Evolutionary conservation across 1,140 invertebrate genomes (phyloP), one percentile per base, ranked within the genome.

Genomic region (Camponotus pennsylvanicus): DNA sequence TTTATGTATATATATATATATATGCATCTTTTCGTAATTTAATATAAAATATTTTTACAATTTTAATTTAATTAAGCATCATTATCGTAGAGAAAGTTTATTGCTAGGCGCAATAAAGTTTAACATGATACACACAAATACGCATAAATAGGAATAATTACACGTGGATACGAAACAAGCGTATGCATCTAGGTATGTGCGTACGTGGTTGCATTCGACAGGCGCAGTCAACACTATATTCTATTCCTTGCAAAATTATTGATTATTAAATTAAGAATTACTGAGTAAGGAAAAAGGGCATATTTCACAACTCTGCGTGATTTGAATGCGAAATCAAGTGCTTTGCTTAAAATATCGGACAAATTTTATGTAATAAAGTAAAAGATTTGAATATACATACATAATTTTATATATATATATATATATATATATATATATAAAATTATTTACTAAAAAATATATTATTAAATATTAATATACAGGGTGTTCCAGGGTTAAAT

Each of bases 121-220:
- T 55, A 34, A 73, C 45, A 4, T 49, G 15, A 52, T 27, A 8
- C 21, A 21, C 21, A 21, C 15, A 9, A n/a, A 75, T 75, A 21
- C 32, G 11, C 40, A 37, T 9, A 11, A 55, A 15, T 45, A 40
- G 34, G 15, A 61, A 59, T 49, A 45, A 21, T 21, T 49, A 34
- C 6, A 21, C 11, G 0, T 73, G 34, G 6, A 59, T 59, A 21
- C 15, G 7, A 21, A 27, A 59, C 18, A 15, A 11, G 11, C 13
- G 21, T 21, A n/a, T 11, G 32, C 32, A n/a, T 9, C 55, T 5
- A 11, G 18, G 8, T 59, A 8, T 9, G 7, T 32, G 34, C 40
- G 8, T 64, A 64, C 27, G 57, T 78, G 27, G 59, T 21, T 77
- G 59, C 59, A 49, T 78, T 37, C 6, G 11, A 45, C 7, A 78